Conservation (phyloP, 2,113 vertebrate species). For the Orcinus orca region DNA sequence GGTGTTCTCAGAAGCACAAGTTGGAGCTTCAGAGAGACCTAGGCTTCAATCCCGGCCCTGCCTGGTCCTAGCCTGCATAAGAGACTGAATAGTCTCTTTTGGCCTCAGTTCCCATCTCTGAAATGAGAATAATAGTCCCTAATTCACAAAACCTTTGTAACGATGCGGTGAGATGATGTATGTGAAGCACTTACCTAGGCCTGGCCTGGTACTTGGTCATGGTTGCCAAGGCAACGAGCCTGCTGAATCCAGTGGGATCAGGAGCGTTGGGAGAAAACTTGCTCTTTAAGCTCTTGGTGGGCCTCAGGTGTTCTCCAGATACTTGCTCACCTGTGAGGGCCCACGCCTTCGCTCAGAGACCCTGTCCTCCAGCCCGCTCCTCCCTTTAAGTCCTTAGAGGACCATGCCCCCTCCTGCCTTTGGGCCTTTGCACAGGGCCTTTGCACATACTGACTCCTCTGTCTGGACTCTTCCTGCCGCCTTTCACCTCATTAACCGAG, state of each 20-base stretch:
- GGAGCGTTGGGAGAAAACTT: background rate
- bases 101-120: background rate
- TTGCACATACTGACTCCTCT: background rate
- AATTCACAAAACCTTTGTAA: slow-evolving; percentile 3
- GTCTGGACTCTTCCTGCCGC: background rate
- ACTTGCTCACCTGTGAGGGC: background rate
- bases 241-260: background rate
- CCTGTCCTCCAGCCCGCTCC: background rate
- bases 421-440: background rate
- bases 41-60: background rate
- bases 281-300: background rate
- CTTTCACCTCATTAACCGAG: background rate
- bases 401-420: background rate
- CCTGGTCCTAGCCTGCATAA: background rate
- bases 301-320: background rate
- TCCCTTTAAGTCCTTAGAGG: background rate
- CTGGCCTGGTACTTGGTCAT: background rate
- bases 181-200: background rate
- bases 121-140: background rate
- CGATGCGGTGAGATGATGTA: background rate
- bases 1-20: background rate
- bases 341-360: background rate
- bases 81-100: background rate
- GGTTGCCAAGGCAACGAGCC: slow-evolving; percentile 47
- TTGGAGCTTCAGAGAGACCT: background rate